Base-by-base conservation (phyloP, 2,888 invertebrate species). In the Fissipunctia ypsillon region DNA sequence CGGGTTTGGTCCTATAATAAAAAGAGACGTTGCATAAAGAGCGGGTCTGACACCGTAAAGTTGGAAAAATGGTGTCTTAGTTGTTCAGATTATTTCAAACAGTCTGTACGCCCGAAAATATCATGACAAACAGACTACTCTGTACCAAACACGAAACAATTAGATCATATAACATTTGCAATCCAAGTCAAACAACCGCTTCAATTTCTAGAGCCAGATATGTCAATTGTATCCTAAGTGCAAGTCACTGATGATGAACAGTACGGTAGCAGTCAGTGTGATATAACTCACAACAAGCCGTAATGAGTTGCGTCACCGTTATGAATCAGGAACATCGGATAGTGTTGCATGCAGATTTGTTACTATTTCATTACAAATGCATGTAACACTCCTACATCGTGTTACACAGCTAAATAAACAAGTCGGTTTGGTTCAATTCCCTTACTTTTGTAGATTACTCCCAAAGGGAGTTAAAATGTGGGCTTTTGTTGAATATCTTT, bases 261-360 rank as follows among this genome's bases (percentile, higher is more conserved):
- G 68, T 45, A 60, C 59, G 61, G 67, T 60, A 48, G 73, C 67
- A 43, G 10, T 52, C 50, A 35, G 43, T 41, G 38, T 87, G 82
- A 88, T 67, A 80, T 84, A 88, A 87, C 69, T n/a, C 64, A 73
- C 78, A 84, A 80, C 79, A 76, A 81, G 69, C 48, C 68, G 70
- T 74, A 76, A 69, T 84, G 85, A 85, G 72, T 88, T 86, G 76
- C 80, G 52, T 84, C 84, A 88, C 35, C 41, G 76, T 88, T 89
- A 86, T 81, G 84, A 74, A 84, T 71, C 76, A 83, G 84, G 85
- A 86, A 88, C 81, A 80, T 76, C 67, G 48, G 69, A 78, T 71
- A 69, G 28, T 25, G 14, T 84, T 84, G 74, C 80, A 80, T 77
- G 78, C 65, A 75, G 77, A 84, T 83, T 80, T 56, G 71, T 48